Evolutionary conservation across 2,797 vertebrate species (phyloP), one percentile per base, ranked within the genome.

Genomic region (Apodemus agrarius): DNA sequence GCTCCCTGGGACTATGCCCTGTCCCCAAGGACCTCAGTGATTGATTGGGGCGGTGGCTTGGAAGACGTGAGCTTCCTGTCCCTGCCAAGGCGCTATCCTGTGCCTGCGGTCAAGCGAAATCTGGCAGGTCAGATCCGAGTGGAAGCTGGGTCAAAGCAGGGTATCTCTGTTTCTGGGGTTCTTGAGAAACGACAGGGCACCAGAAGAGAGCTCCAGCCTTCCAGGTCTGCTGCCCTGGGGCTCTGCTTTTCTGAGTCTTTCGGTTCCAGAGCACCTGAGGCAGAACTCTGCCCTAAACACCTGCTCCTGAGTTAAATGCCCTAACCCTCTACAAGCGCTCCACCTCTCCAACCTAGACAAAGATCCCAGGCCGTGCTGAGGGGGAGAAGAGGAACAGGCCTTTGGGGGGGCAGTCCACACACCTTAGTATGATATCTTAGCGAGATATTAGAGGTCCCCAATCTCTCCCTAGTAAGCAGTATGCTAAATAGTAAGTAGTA

Each of bases 31-130:
- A 96, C 90, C 82, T 84, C 34, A 16, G 49, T 95, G 96, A 97
- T 95, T 96, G 95, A 96, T 94, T 90, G 94, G 61, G 83, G 65
- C n/a, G 37, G 13, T 54, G 82, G 95, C 59, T 24, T 74, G 91
- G 79, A 74, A 93, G 96, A 91, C 31, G 0, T 59, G n/a, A 78
- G 86, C 91, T 97, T 97, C 95, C 82, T 40, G 93, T 19, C 81
- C 40, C 79, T 92, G 76, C 91, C 90, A 6, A 3, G 22, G 82
- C 0, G 6, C 63, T 78, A 81, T 93, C 57, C 31, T 52, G 88
- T 3, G 24, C 89, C 93, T 87, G 26, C 0, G 0, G 91, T 86
- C 57, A 54, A 78, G 92, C 63, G 46, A 83, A 76, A 94, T 69
- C 67, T 17, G 0, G 29, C 61, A 96, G 59, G 84, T 90, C 84